Evolutionary conservation across 1,140 invertebrate genomes (phyloP).

Genomic region (Camponotus vicinus): DNA sequence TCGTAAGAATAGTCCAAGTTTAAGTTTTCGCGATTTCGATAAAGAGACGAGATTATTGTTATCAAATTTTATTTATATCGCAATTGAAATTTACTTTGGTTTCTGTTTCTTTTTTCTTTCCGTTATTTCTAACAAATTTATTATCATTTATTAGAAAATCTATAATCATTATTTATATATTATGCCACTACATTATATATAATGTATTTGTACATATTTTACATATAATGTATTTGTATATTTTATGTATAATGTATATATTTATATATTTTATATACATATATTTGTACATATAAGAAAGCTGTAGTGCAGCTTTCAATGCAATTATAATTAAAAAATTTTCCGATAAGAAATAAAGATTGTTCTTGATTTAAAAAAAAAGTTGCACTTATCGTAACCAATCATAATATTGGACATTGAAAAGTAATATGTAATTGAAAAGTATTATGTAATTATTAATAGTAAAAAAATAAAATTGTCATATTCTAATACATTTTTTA

Average conservation of each 20-base stretch:
- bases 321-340: constrained; percentile 1
- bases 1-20: background rate
- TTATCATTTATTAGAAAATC: background rate
- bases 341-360: background rate
- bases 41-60: background rate
- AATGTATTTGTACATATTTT: too few relatives aligned
- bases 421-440: background rate
- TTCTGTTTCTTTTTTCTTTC: background rate
- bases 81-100: constrained; percentile 2
- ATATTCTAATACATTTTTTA: background rate
- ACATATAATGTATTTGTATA: too few relatives aligned
- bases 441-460: background rate
- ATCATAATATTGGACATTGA: constrained; percentile 6
- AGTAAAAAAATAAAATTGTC: background rate
- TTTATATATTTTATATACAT: too few relatives aligned
- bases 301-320: too few relatives aligned
- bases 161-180: background rate
- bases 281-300: background rate
- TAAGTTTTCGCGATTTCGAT: background rate
- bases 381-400: background rate
- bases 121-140: background rate
- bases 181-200: background rate
- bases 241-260: background rate
- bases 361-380: constrained; percentile 2
- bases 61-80: background rate